A percentile compares a stretch with the other conserved stretches of the same genome.
These are phyloP conservation scores for Malurus cyaneus DNA, from an alignment of 2,113 vertebrate genomes.

Conservation along the genomic window DNA sequence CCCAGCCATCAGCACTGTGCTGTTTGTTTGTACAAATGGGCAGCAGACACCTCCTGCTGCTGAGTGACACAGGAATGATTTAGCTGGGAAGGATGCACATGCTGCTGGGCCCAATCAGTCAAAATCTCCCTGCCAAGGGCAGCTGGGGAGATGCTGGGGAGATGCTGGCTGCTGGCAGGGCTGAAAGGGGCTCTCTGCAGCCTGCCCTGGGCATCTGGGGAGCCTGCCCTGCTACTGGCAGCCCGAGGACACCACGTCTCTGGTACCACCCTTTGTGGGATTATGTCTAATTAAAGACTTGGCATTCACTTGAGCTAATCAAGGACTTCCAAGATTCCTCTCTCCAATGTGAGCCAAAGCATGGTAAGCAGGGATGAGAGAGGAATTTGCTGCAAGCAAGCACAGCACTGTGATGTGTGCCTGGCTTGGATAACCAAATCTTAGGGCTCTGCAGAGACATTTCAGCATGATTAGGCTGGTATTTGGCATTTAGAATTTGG, in stretches of 20 bases:
- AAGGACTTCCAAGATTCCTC: background rate
- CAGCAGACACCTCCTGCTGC: background rate
- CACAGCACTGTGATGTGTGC: background rate
- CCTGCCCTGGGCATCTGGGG: background rate
- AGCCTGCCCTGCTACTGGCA: rapidly evolving
- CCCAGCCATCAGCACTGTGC: background rate
- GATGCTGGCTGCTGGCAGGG: background rate
- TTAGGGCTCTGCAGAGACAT: background rate
- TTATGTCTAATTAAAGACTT: background rate
- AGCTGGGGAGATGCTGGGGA: background rate
- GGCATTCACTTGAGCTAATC: background rate
- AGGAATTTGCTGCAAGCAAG: background rate
- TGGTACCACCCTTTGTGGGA: background rate
- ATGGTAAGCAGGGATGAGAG: background rate
- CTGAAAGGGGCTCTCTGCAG: background rate
- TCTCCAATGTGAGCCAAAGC: background rate
- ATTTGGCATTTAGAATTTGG: background rate
- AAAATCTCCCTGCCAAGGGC: background rate
- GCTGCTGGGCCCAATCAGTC: too few relatives aligned
- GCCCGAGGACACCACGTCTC: background rate
- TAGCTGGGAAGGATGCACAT: background rate
- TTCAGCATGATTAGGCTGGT: background rate
- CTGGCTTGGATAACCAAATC: background rate
- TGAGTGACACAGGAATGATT: background rate
- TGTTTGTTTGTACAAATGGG: rapidly evolving